Conservation (phyloP, 2,888 invertebrate genomes). For the Meiosimyza platycephala region DNA sequence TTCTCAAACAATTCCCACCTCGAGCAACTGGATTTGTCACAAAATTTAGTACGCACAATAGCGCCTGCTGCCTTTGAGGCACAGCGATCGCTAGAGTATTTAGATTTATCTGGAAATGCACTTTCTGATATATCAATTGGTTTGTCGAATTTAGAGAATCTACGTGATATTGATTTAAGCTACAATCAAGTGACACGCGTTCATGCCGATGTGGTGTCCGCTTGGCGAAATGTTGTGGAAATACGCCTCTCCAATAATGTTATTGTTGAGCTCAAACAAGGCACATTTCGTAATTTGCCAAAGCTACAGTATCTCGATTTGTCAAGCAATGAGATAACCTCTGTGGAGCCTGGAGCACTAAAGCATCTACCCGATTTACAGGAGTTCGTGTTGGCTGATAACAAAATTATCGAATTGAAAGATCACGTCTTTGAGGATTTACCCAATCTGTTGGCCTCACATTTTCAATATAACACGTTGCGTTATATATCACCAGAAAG, state of each 20-base stretch:
- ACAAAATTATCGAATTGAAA: slow-evolving; percentile 80
- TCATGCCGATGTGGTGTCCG: slow-evolving; percentile 77
- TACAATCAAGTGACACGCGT: slow-evolving; percentile 80
- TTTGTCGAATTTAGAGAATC: slow-evolving; percentile 75
- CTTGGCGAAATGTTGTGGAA: slow-evolving; percentile 76
- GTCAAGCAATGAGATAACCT: slow-evolving; percentile 82
- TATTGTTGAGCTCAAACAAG: slow-evolving; percentile 76
- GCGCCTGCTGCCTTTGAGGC: slow-evolving; percentile 74
- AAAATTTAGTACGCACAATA: slow-evolving; percentile 79
- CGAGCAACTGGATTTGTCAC: slow-evolving; percentile 78
- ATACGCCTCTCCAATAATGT: slow-evolving; percentile 82
- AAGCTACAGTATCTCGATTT: slow-evolving; percentile 81
- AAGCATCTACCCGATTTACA: slow-evolving; percentile 76
- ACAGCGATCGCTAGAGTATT: slow-evolving; percentile 75
- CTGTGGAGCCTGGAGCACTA: slow-evolving; percentile 80
- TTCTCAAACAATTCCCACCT: slow-evolving; percentile 76
- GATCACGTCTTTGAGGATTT: slow-evolving; percentile 82
- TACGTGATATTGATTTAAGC: slow-evolving; percentile 81
- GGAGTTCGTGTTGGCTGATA: slow-evolving; percentile 77
- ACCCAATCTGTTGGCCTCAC: slow-evolving; percentile 73
- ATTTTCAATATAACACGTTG: slow-evolving; percentile 83
- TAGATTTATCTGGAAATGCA: slow-evolving; percentile 84
- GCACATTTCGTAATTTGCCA: slow-evolving; percentile 78
- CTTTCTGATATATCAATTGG: slow-evolving; percentile 79
- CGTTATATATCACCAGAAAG: slow-evolving; percentile 79